These are phyloP conservation scores for Morelia viridis DNA, from an alignment of 2,797 vertebrate genomes.

Conservation along the genomic window DNA sequence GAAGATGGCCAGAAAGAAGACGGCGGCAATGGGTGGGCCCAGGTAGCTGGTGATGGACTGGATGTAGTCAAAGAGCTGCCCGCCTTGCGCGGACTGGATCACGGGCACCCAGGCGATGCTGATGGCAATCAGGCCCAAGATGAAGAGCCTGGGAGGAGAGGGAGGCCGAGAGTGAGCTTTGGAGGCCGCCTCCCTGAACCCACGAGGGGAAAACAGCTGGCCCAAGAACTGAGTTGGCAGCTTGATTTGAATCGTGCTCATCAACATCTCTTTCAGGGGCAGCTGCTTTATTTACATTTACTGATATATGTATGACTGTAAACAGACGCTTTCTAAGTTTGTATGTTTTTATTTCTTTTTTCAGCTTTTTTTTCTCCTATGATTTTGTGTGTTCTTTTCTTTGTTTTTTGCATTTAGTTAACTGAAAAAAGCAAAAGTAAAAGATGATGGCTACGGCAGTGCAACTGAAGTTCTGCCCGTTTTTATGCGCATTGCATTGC, in stretches of 20 bases:
- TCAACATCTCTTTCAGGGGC: neutral
- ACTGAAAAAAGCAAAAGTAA: neutral
- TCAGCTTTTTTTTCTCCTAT: neutral
- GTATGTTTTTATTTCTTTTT: neutral
- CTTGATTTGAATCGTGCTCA: neutral
- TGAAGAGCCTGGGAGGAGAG: slow-evolving; percentile 81
- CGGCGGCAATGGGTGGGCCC: slow-evolving; percentile 84
- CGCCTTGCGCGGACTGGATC: slow-evolving; percentile 85
- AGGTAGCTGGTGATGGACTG: slow-evolving; percentile 89
- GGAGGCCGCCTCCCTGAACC: too few species aligned
- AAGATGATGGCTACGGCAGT: neutral
- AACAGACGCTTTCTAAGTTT: neutral
- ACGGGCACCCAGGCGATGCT: slow-evolving; percentile 95
- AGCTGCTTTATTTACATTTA: neutral
- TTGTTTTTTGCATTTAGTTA: neutral
- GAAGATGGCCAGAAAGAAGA: slow-evolving; percentile 86
- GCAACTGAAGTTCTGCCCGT: neutral
- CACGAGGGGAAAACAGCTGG: too few species aligned
- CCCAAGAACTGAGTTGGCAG: neutral
- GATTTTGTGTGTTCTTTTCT: neutral
- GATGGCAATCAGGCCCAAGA: slow-evolving; percentile 81
- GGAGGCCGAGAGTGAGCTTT: slow-evolving; percentile 26
- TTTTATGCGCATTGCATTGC: neutral
- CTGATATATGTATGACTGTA: neutral
- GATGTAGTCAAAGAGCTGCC: slow-evolving; percentile 92